Evolutionary conservation across 2,797 vertebrate species (phyloP).

Genomic region (Pseudomugil gertrudae): DNA sequence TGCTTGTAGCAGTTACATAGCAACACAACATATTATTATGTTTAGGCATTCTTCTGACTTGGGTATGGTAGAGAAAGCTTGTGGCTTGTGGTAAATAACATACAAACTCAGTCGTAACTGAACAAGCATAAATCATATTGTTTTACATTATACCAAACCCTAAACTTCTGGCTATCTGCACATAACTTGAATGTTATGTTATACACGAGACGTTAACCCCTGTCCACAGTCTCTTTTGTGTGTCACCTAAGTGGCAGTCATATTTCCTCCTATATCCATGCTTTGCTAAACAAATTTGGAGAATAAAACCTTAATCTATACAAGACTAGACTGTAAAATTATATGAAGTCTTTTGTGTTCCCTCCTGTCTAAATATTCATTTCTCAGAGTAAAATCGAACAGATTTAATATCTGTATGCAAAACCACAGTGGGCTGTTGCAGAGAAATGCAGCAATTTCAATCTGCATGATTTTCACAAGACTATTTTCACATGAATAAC

Average conservation of each 20-base stretch:
- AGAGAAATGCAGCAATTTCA: slow-evolving; percentile 33
- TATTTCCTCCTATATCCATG: slow-evolving; percentile 10
- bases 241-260: slow-evolving; percentile 7
- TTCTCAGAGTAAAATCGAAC: slow-evolving; percentile 31
- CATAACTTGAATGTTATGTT: not conserved
- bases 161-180: slow-evolving; percentile 16
- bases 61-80: slow-evolving; percentile 11
- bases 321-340: slow-evolving; percentile 10
- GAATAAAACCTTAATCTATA: slow-evolving; percentile 20
- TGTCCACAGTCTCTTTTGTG: not conserved
- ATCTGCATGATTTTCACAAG: slow-evolving; percentile 18
- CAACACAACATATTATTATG: slow-evolving; percentile 10
- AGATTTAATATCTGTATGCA: slow-evolving; percentile 38
- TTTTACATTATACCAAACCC: slow-evolving; percentile 35
- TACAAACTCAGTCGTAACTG: slow-evolving; percentile 12
- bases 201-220: not conserved
- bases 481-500: slow-evolving; percentile 35
- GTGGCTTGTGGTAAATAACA: slow-evolving; percentile 28
- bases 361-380: slow-evolving; percentile 4
- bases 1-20: not conserved
- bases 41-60: slow-evolving; percentile 8
- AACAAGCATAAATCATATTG: not conserved
- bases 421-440: slow-evolving; percentile 15
- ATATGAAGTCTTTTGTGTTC: slow-evolving; percentile 12
- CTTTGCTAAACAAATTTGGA: slow-evolving; percentile 11